Evolutionary conservation across 2,113 vertebrate genomes (phyloP).

Genomic region (Laterallus jamaicensis): DNA sequence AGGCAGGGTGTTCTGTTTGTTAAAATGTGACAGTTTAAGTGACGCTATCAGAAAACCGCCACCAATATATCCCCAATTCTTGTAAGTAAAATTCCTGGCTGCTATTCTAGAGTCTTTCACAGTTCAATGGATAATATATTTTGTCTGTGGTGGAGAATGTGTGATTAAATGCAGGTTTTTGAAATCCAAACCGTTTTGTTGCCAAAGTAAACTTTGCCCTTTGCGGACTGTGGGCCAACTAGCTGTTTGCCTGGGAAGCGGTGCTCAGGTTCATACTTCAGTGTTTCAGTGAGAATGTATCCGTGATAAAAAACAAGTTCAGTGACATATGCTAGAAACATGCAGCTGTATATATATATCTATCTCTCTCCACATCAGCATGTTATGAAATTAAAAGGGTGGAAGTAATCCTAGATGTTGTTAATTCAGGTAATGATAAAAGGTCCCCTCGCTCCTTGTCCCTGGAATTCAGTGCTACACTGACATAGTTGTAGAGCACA

Average conservation of each 20-base stretch:
- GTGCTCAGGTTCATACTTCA: constrained; percentile 32
- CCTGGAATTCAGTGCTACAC: background rate
- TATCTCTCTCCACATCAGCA: background rate
- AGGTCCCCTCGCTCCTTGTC: background rate
- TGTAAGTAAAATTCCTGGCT: constrained; percentile 67
- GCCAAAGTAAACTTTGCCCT: constrained; percentile 57
- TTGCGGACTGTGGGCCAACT: background rate
- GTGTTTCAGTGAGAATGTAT: constrained; percentile 19
- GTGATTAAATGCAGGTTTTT: constrained; percentile 46
- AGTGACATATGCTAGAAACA: constrained; percentile 12
- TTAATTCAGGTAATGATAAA: background rate
- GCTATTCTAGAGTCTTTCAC: constrained; percentile 67
- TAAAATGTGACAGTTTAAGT: constrained; percentile 69
- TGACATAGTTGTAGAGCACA: background rate
- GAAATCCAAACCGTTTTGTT: constrained; percentile 56
- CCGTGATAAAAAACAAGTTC: constrained; percentile 17
- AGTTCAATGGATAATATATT: constrained; percentile 73
- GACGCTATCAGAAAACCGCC: constrained; percentile 68
- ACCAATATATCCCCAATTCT: constrained; percentile 72
- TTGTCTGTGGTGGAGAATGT: constrained; percentile 61
- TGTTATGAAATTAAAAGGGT: constrained; percentile 31
- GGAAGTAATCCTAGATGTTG: constrained; percentile 10
- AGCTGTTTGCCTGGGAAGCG: constrained; percentile 49
- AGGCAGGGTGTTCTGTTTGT: constrained; percentile 63
- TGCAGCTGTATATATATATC: background rate